Conservation (phyloP, 53 echinoderm and acorn worm species). For the Holothuria scabra region DNA sequence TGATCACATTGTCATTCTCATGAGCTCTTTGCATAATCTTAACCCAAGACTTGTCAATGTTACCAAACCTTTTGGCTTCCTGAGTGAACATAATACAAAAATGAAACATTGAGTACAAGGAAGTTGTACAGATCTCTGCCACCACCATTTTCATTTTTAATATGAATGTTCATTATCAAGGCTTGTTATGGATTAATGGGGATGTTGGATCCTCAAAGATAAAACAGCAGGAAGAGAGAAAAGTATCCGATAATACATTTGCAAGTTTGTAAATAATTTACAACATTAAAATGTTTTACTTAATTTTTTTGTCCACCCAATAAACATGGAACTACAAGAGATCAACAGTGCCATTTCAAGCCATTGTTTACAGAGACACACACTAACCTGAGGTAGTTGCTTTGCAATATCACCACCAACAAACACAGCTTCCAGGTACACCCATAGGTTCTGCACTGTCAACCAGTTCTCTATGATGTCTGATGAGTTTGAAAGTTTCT, state of each 20-base stretch:
- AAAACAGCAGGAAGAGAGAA: too few relatives aligned
- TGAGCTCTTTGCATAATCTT: conserved; percentile 99
- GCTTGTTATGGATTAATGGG: too few relatives aligned
- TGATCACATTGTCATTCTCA: conserved; percentile 92
- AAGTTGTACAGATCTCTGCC: background rate
- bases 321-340: too few relatives aligned
- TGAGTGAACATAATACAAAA: conserved; percentile 1
- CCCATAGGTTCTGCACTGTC: conserved; percentile 96
- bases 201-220: too few relatives aligned
- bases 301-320: too few relatives aligned
- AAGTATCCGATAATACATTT: too few relatives aligned
- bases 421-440: conserved; percentile 98
- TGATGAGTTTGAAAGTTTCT: conserved; percentile 97
- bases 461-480: conserved; percentile 99
- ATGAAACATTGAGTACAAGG: background rate
- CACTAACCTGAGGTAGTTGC: conserved; percentile 88
- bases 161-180: too few relatives aligned
- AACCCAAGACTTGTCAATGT: conserved; percentile 99
- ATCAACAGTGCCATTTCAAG: too few relatives aligned
- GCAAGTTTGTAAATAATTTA: too few relatives aligned
- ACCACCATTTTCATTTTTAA: too few relatives aligned
- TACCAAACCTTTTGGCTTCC: conserved; percentile 97
- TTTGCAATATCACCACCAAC: conserved; percentile 99
- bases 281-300: too few relatives aligned
- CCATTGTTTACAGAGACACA: too few relatives aligned